A percentile compares a stretch with the other conserved stretches of the same genome.
These are phyloP conservation scores for Morus bassanus DNA, from an alignment of 2,797 vertebrate genomes.

Conservation along the genomic window DNA sequence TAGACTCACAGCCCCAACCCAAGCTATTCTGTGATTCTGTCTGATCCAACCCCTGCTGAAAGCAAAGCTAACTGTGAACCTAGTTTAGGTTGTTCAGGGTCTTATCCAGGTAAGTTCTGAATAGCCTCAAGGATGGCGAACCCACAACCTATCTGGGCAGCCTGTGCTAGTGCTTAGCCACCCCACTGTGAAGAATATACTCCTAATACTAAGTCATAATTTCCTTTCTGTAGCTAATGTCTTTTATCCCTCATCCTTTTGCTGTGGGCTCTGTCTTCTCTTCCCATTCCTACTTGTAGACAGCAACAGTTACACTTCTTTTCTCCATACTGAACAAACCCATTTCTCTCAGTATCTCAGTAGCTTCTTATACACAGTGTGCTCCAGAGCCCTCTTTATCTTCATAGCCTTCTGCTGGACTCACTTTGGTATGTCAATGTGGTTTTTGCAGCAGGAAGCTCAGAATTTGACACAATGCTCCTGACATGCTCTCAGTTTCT, in stretches of 20 bases:
- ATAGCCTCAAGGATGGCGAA: not conserved
- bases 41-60: not conserved
- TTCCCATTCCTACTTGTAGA: not conserved
- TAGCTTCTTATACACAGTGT: not conserved
- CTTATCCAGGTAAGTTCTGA: not conserved
- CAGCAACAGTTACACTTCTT: not conserved
- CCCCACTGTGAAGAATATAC: not conserved
- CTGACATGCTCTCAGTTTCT: not conserved
- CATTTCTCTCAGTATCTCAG: not conserved
- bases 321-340: not conserved
- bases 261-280: not conserved
- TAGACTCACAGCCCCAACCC: not conserved
- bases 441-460: not conserved
- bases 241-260: not conserved
- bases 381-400: not conserved
- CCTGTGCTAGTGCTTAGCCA: not conserved
- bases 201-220: not conserved
- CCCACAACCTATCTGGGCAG: not conserved
- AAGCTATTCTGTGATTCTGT: not conserved
- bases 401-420: not conserved
- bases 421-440: not conserved
- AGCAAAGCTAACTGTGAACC: not conserved
- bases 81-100: not conserved
- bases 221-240: not conserved
- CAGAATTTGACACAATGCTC: not conserved